Evolutionary conservation across 2,888 invertebrate species (phyloP).

Genomic region (Drosophila pseudotakahashii): DNA sequence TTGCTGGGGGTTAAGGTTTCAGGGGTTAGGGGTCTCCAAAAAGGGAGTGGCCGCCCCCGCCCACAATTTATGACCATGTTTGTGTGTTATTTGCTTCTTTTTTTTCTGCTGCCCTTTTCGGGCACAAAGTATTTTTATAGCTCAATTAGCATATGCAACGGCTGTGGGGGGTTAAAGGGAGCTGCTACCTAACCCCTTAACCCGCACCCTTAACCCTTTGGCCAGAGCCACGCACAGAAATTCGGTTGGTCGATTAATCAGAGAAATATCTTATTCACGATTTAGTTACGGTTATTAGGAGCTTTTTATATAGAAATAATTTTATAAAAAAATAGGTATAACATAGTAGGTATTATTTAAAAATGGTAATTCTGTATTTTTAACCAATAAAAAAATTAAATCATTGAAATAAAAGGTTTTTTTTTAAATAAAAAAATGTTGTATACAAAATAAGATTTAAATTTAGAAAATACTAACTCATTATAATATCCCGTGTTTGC

Average conservation of each 20-base stretch:
- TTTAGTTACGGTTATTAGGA: not conserved
- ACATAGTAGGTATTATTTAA: too few species aligned
- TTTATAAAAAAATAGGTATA: too few species aligned
- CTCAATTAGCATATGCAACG: conserved; percentile 73
- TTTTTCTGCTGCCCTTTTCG: conserved; percentile 34
- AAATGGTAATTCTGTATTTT: too few species aligned
- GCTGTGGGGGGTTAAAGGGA: conserved; percentile 21
- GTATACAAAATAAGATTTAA: too few species aligned
- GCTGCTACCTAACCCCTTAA: not conserved
- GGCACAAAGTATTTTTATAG: conserved; percentile 76
- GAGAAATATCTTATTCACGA: conserved; percentile 20
- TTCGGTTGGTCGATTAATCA: conserved; percentile 60
- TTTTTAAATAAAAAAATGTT: too few species aligned
- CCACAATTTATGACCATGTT: conserved; percentile 69
- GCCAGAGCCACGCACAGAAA: conserved; percentile 16
- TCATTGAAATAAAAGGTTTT: not conserved
- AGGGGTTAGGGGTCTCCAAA: too few species aligned
- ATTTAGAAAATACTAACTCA: not conserved
- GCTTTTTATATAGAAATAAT: too few species aligned
- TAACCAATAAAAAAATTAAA: too few species aligned
- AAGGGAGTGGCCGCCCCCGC: conserved; percentile 2
- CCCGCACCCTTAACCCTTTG: conserved; percentile 34
- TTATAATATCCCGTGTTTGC: not conserved
- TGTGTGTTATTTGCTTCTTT: conserved; percentile 42
- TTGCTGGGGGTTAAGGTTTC: not conserved